Evolutionary conservation across 2,797 vertebrate genomes (phyloP).

Genomic region (Helarctos malayanus): DNA sequence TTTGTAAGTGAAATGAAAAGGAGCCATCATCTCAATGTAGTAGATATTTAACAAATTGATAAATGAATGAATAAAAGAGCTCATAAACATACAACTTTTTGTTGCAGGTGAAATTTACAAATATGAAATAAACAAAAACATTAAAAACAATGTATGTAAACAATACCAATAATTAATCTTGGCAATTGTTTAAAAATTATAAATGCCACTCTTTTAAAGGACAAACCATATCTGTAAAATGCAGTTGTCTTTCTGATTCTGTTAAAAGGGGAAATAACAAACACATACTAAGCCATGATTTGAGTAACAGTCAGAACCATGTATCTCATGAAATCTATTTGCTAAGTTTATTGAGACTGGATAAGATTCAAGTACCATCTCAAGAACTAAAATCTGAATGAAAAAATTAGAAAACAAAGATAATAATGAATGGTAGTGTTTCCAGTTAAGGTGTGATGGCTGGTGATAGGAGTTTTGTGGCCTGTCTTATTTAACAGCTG

Average conservation of each 20-base stretch:
- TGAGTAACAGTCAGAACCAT: not conserved
- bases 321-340: not conserved
- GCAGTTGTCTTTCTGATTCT: not conserved
- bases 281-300: not conserved
- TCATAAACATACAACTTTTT: not conserved
- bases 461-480: not conserved
- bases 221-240: not conserved
- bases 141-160: not conserved
- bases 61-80: not conserved
- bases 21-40: not conserved
- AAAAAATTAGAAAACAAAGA: conserved; percentile 20
- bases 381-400: not conserved
- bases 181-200: not conserved
- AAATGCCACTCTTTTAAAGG: conserved; percentile 1
- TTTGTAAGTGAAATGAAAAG: conserved; percentile 21
- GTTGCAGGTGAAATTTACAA: not conserved
- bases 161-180: conserved; percentile 2
- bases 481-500: conserved; percentile 15
- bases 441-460: not conserved
- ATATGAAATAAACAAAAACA: not conserved
- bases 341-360: not conserved
- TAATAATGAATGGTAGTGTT: not conserved
- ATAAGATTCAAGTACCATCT: not conserved
- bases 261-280: conserved; percentile 21
- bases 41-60: not conserved